Conservation (phyloP, 2,113 vertebrate genomes). For the Periophthalmus modestus region DNA sequence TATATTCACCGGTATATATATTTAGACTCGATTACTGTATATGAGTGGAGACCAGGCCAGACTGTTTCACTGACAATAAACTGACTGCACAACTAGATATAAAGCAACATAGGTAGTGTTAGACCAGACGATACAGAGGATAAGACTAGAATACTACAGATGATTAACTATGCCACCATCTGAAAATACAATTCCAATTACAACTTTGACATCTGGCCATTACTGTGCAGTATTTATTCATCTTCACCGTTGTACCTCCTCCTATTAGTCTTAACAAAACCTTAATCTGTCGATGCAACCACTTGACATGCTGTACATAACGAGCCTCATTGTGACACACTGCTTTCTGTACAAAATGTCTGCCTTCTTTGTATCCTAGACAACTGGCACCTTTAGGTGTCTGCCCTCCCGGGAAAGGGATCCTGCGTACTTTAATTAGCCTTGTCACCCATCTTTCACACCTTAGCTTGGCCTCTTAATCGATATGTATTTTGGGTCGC, state of each 20-base stretch:
- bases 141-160: too few relatives aligned
- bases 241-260: too few relatives aligned
- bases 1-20: too few relatives aligned
- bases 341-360: constrained; percentile 2
- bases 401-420: not conserved
- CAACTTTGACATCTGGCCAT: not conserved
- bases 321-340: not conserved
- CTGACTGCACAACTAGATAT: too few relatives aligned
- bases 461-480: not conserved
- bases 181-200: not conserved
- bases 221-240: not conserved
- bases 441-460: not conserved
- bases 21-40: too few relatives aligned
- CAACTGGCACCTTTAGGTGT: not conserved
- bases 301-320: not conserved
- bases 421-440: not conserved
- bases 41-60: too few relatives aligned
- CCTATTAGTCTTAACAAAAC: not conserved
- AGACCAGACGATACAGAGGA: too few relatives aligned
- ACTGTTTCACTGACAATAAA: too few relatives aligned
- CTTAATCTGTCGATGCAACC: not conserved
- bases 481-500: not conserved
- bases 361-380: not conserved
- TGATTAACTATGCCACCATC: not conserved
- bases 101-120: too few relatives aligned